Base-by-base conservation (phyloP, 2,888 invertebrate species). In the Anthrax anthrax region DNA sequence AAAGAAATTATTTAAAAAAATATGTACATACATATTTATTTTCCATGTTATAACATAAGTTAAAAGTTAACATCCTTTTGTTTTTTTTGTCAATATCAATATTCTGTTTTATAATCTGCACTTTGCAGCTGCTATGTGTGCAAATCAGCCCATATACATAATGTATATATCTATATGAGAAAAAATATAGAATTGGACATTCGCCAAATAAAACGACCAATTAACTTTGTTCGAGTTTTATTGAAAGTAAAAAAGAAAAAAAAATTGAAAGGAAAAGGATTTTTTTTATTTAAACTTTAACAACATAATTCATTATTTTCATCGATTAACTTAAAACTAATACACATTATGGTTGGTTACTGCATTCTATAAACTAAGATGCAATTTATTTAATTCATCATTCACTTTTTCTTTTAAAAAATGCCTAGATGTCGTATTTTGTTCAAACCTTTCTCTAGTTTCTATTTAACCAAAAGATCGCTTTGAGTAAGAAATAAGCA, bases 401-500 rank as follows among this genome's bases (percentile, higher is more conserved):
- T 23, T 23, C 23, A 23, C 23, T n/a, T 23, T 23, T 23, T 23
- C 23, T 23, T 23, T 23, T 32, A 32, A 32, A 32, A 12, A 12
- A 32, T 12, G 13, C 13, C 23, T 9, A 5, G 23, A n/a, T n/a
- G n/a, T n/a, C n/a, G n/a, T 23, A 23, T 23, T 23, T 4, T 23
- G 23, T 23, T 6, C 23, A 23, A 34, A 17, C 5, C 8, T 17
- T 37, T 16, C 10, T 17, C 18, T 70, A 75, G 54, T 74, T 74
- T 56, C 75, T 74, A 60, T 76, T 80, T 56, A 90, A 72, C 89
- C 89, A 90, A 57, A 85, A 74, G 55, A 90, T 78, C 44, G 87
- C 77, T 73, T 91, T 91, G 55, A 90, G 73, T 55, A 90, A 71
- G 64, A 91, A 77, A 67, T 91, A 92, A 29, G 88, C 84, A 57